Base-by-base conservation (phyloP, 1,140 invertebrate species). In the Muscidifurax raptorellus region DNA sequence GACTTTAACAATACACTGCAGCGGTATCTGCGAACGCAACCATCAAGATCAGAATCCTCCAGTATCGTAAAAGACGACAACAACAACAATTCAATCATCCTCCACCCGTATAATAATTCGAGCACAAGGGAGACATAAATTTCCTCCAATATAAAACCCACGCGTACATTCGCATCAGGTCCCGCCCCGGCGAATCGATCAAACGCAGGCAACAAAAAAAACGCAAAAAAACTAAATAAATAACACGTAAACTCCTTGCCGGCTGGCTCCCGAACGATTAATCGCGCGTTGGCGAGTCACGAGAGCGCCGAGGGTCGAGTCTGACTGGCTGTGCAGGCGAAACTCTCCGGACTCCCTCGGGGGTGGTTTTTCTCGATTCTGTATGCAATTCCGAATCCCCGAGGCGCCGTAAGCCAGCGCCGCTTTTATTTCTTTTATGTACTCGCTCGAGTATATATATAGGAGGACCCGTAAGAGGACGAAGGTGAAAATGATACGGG, bases 321-420 rank as follows among this genome's bases (percentile, higher is more conserved):
- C 27, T 30, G 76, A 36, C 59, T 12, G 67, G 66, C 66, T 30
- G 18, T 18, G 52, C 52, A 28, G 36, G 81, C 36, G 64, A 77
- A 78, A 25, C 74, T 76, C 40, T 22, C 5, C 30, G 32, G 44
- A 6, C 25, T 47, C 75, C 66, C 83, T 22, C 27, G 66, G 76
- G 67, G n/a, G 28, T 84, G 30, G 67, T 80, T 84, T 84, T 84
- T 80, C 76, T 80, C 67, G 69, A 84, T 84, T 84, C 69, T 64
- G 47, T 52, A 84, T 84, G 83, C 83, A 84, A 80, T 44, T 36
- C 64, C 52, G 67, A 69, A 30, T 77, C 82, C 82, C 82, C 32
- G 52, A 77, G 74, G 82, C 40, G 74, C 82, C 52, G 76, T 83
- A 83, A 83, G 59, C 82, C n/a, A 22, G 36, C 71, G 71, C n/a